Evolutionary conservation across 1,140 invertebrate species (phyloP), one percentile per base, ranked within the genome.

Genomic region (Sinella curviseta): DNA sequence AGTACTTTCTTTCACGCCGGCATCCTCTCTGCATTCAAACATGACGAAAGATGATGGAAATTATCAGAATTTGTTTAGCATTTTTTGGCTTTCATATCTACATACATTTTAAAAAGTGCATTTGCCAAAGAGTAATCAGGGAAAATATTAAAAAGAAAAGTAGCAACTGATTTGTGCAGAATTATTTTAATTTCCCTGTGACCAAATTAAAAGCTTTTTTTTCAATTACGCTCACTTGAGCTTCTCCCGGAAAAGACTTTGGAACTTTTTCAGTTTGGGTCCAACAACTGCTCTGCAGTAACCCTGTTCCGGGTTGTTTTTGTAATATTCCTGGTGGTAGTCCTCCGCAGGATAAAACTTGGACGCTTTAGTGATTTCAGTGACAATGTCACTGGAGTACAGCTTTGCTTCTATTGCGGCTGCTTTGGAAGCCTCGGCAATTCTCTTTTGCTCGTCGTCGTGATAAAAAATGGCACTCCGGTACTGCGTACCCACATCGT

Each of bases 391-490:
- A n/a, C 28, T 35, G 39, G 33, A n/a, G 74, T 75, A 48, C 14
- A 75, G 28, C 28, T 75, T 36, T 28, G 86, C 86, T 26, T 87
- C 86, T 57, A 90, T 88, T 1, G 88, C 89, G 35, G 89, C 87
- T 1, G 88, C 87, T 65, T 90, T 89, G 35, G 90, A 87, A 82
- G 91, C 88, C 82, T 93, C 91, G 0, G 95, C 95, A 16, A 92
- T 85, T 78, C 86, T 83, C 82, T 92, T 92, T 85, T 99, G 95
- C 83, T 96, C 93, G 14, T 96, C 94, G 80, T 95, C 91, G 83
- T 97, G 94, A 85, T 94, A 98, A 48, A 97, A 91, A 84, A 99
- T 96, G 80, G 96, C 88, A 0, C 96, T 97, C 87, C 95, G 94
- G 85, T 99, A 99, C 92, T 97, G 81, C 3, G 78, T 77, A 8